phyloP scores from a whole-genome alignment of 2,113 vertebrate genomes.

The Meriones unguiculatus region DNA sequence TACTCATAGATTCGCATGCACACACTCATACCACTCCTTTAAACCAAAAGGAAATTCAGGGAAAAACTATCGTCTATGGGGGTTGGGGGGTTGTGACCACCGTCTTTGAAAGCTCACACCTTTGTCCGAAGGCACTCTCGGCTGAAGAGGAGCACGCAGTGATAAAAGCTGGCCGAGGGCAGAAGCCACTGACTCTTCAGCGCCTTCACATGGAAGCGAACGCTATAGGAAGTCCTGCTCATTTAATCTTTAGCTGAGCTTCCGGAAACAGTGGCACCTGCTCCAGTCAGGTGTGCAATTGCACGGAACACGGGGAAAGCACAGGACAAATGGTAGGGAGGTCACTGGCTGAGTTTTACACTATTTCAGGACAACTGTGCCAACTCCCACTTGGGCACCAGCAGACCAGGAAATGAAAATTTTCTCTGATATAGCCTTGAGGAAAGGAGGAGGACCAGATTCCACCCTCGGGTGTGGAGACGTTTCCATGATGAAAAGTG shows the following conservation, averaged over 20 bases:
- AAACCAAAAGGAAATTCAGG: not conserved
- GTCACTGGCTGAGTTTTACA: not conserved
- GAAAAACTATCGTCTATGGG: not conserved
- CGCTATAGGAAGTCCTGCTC: not conserved
- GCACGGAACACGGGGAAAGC: not conserved
- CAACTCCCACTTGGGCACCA: not conserved
- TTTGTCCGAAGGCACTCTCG: not conserved
- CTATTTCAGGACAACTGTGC: not conserved
- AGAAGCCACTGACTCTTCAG: not conserved
- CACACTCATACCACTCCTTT: not conserved
- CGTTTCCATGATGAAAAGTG: not conserved
- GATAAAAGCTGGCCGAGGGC: not conserved
- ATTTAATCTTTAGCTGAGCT: not conserved
- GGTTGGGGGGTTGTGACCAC: not conserved
- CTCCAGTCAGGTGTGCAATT: not conserved
- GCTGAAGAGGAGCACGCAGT: not conserved
- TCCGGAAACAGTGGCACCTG: not conserved
- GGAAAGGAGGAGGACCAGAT: not conserved
- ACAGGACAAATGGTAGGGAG: not conserved
- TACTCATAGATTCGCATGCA: not conserved
- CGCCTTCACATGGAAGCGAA: not conserved
- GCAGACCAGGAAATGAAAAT: not conserved
- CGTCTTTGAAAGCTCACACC: not conserved
- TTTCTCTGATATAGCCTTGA: not conserved
- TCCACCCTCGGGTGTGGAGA: not conserved